Conservation (phyloP, 2,113 vertebrate species). For the Nettapus auritus region DNA sequence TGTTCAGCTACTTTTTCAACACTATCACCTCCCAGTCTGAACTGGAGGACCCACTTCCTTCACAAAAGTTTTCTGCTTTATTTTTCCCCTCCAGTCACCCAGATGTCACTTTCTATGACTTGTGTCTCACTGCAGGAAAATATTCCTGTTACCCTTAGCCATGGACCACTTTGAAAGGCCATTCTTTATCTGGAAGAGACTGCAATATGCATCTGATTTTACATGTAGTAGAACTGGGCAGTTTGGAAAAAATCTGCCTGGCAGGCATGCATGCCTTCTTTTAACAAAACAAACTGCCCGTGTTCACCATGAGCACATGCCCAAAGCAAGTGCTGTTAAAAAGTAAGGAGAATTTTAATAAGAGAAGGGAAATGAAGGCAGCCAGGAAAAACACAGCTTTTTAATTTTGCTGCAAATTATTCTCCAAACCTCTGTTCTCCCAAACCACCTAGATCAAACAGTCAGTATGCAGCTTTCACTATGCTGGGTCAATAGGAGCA, state of each 20-base stretch:
- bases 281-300: constrained; percentile 19
- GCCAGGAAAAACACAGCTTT: constrained; percentile 57
- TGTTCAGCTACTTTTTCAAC: not conserved
- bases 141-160: not conserved
- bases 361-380: constrained; percentile 15
- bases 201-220: not conserved
- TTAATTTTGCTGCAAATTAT: constrained; percentile 61
- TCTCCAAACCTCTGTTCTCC: not conserved
- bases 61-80: not conserved
- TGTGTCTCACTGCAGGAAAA: not conserved
- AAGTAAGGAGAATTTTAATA: constrained; percentile 42
- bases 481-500: not conserved
- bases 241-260: constrained; percentile 30
- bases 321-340: constrained; percentile 42
- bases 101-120: not conserved
- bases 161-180: not conserved
- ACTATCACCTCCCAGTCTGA: not conserved
- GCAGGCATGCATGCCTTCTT: not conserved
- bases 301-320: not conserved
- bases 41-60: not conserved
- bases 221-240: not conserved
- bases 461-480: not conserved
- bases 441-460: constrained; percentile 55
- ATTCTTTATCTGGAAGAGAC: not conserved
- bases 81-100: not conserved